These are phyloP conservation scores for Hylaeus volcanicus DNA, from an alignment of 1,140 invertebrate genomes.

Conservation along the genomic window DNA sequence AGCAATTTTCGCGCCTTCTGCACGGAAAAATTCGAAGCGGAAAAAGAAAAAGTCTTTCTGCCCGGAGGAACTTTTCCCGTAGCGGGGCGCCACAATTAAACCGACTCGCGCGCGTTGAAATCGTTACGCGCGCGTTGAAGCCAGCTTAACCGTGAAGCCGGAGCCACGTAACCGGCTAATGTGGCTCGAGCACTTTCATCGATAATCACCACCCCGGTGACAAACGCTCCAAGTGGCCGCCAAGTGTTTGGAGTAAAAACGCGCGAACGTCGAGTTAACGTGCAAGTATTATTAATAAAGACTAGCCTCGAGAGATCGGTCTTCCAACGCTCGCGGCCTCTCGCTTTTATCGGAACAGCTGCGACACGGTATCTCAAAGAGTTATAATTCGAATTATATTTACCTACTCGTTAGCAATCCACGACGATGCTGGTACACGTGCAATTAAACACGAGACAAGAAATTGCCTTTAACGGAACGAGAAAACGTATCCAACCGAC, in stretches of 20 bases:
- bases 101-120: conserved; percentile 11
- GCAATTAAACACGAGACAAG: too few relatives aligned
- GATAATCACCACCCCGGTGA: conserved; percentile 28
- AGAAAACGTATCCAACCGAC: too few relatives aligned
- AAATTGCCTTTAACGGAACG: too few relatives aligned
- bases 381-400: too few relatives aligned
- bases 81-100: conserved; percentile 40
- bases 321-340: background rate
- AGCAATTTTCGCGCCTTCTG: conserved; percentile 44
- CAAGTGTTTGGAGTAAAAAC: conserved; percentile 34
- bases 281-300: conserved; percentile 33
- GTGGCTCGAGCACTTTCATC: conserved; percentile 35
- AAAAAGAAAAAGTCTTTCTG: conserved; percentile 17
- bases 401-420: too few relatives aligned
- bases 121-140: conserved; percentile 9
- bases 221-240: conserved; percentile 32
- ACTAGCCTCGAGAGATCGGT: conserved; percentile 6
- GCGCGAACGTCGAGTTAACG: conserved; percentile 20
- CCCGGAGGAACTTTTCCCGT: conserved; percentile 37
- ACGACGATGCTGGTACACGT: too few relatives aligned
- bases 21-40: conserved; percentile 43
- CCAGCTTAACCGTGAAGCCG: conserved; percentile 31
- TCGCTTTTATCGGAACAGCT: background rate
- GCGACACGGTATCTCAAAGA: too few relatives aligned
- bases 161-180: conserved; percentile 23